phyloP scores from a whole-genome alignment of 2,888 invertebrate genomes.

The Phanerotoma sp. region DNA sequence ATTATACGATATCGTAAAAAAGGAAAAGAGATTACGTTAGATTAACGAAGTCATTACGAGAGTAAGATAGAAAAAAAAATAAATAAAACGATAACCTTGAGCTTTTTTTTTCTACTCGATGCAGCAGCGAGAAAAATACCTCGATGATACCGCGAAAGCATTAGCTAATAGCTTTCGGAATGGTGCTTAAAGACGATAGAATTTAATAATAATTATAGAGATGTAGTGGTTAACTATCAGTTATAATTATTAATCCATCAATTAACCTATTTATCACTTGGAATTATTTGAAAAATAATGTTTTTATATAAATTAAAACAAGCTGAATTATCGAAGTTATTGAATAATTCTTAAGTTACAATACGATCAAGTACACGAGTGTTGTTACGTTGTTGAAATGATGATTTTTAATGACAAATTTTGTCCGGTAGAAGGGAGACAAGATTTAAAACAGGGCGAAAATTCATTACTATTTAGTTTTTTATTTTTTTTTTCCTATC shows the following conservation, averaged over 20 bases:
- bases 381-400: too few species aligned
- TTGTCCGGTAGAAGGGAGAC: too few species aligned
- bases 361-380: too few species aligned
- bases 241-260: constrained; percentile 11
- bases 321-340: neutral
- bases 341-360: neutral
- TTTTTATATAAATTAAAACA: neutral
- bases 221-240: constrained; percentile 2
- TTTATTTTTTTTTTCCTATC: too few species aligned
- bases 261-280: constrained; percentile 5
- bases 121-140: constrained; percentile 15
- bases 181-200: constrained; percentile 22
- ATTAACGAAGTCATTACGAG: neutral
- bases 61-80: too few species aligned
- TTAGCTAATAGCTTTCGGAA: constrained; percentile 3
- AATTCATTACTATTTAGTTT: too few species aligned
- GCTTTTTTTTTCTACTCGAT: constrained; percentile 18
- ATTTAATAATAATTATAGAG: neutral
- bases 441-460: too few species aligned
- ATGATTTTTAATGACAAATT: too few species aligned
- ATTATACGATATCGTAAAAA: constrained; percentile 14
- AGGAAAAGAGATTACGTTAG: constrained; percentile 5
- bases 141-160: constrained; percentile 14
- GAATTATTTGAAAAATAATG: constrained; percentile 1
- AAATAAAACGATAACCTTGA: constrained; percentile 16